Percentiles rank a stretch among this genome's conserved stretches.
phyloP scores from a whole-genome alignment of 2,888 invertebrate species.

The Synergus gifuensis region DNA sequence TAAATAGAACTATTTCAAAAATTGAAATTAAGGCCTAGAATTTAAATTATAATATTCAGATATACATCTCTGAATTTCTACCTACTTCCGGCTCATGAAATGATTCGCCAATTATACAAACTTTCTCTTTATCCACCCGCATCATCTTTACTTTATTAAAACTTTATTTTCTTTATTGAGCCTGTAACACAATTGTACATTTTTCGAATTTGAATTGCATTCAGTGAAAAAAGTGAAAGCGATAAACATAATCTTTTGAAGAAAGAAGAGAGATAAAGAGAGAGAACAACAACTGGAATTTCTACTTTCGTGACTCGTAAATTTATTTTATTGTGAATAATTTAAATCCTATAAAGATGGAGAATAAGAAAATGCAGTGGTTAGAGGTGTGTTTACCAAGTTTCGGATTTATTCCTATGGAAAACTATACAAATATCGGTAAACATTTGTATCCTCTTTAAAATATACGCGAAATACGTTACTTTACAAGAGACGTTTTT shows the following conservation, averaged over 20 bases:
- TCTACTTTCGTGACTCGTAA: slow-evolving; percentile 28
- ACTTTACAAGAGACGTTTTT: slow-evolving; percentile 70
- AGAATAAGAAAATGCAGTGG: not conserved
- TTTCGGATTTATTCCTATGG: slow-evolving; percentile 55
- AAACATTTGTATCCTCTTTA: slow-evolving; percentile 63
- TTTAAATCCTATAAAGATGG: not conserved
- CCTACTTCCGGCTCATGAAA: not conserved
- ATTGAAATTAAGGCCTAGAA: no score
- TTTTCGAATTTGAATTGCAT: not conserved
- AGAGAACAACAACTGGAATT: slow-evolving; percentile 16
- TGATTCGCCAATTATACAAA: slow-evolving; percentile 20
- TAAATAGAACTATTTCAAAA: not conserved
- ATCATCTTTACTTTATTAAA: slow-evolving; percentile 1
- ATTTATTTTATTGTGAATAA: slow-evolving; percentile 1
- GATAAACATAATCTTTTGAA: not conserved
- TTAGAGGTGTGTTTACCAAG: slow-evolving; percentile 47
- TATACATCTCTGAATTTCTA: slow-evolving; percentile 12
- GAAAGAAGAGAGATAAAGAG: not conserved
- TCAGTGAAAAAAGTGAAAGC: slow-evolving; percentile 9
- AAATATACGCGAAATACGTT: slow-evolving; percentile 70
- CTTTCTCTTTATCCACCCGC: slow-evolving; percentile 38
- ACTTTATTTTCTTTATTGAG: not conserved
- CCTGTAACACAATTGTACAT: not conserved
- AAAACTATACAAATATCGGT: slow-evolving; percentile 60
- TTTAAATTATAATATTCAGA: not conserved